These are phyloP conservation scores for Lymantria dispar DNA, from an alignment of 2,888 invertebrate genomes.

Conservation along the genomic window DNA sequence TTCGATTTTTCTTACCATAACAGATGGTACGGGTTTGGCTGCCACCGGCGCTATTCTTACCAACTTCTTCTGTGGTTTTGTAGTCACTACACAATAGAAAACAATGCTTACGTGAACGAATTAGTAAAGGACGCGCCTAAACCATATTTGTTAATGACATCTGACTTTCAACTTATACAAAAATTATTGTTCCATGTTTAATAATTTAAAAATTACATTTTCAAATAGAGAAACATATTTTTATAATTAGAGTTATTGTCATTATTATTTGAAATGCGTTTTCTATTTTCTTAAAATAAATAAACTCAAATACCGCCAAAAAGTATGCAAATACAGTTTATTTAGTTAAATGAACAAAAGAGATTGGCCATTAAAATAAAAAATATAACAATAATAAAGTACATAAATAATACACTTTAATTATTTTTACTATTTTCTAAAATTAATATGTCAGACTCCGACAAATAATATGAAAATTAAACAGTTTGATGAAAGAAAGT, in stretches of 20 bases:
- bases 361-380: not conserved
- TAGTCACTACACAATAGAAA: constrained; percentile 34
- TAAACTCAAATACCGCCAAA: constrained; percentile 20
- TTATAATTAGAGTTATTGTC: constrained; percentile 34
- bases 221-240: constrained; percentile 50
- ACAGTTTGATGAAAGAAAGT: too few relatives aligned
- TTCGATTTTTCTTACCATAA: constrained; percentile 46
- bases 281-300: constrained; percentile 44
- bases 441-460: too few relatives aligned
- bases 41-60: constrained; percentile 64
- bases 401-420: too few relatives aligned
- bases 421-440: too few relatives aligned
- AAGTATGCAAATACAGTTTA: not conserved
- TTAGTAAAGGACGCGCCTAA: not conserved
- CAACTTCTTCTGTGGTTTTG: constrained; percentile 59
- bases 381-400: not conserved
- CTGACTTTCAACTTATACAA: constrained; percentile 45
- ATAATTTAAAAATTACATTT: constrained; percentile 39
- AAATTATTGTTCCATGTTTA: constrained; percentile 40
- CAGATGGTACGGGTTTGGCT: constrained; percentile 37
- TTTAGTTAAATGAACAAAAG: not conserved
- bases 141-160: constrained; percentile 23
- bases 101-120: constrained; percentile 7
- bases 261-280: constrained; percentile 40
- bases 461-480: too few relatives aligned